Percentiles rank a stretch among this genome's conserved stretches.
These are phyloP conservation scores for Microcebus lehilahytsara DNA, from an alignment of 2,113 vertebrate species.

Conservation along the genomic window DNA sequence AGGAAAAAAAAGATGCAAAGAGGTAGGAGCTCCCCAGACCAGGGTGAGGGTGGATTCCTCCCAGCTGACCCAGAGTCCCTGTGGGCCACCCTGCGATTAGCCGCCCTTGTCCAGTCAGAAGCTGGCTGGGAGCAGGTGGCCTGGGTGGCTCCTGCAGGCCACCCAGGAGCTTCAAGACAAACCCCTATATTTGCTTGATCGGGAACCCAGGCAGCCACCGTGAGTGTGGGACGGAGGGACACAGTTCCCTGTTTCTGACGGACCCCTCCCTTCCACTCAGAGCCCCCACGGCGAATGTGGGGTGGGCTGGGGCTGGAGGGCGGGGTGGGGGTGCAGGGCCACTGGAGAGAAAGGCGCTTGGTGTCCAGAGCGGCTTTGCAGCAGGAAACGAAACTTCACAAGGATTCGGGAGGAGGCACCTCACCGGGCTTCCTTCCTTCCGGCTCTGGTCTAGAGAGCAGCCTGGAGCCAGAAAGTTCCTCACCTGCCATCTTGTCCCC, in stretches of 20 bases:
- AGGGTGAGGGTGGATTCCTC: not conserved
- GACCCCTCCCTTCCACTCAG: not conserved
- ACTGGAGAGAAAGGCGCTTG: slow-evolving; percentile 8
- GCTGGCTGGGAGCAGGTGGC: too few species aligned
- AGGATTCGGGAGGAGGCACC: slow-evolving; percentile 17
- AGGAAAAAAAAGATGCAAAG: too few species aligned
- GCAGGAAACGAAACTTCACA: slow-evolving; percentile 55
- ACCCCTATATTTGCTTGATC: not conserved
- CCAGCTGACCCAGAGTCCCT: not conserved
- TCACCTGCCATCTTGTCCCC: not conserved
- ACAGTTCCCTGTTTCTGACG: not conserved
- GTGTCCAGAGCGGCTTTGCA: not conserved
- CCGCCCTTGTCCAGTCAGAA: not conserved
- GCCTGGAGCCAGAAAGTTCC: not conserved
- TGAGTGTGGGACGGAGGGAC: not conserved
- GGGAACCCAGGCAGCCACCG: not conserved
- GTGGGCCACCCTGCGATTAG: not conserved
- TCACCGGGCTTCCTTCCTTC: slow-evolving; percentile 68
- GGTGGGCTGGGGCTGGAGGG: not conserved
- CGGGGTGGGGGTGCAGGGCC: not conserved
- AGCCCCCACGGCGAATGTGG: not conserved
- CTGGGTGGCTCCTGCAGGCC: too few species aligned
- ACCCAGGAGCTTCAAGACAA: not conserved
- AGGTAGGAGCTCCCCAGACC: not conserved
- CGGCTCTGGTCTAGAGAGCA: not conserved